Conservation (phyloP, 2,888 invertebrate species). For the Trissonchulus sp. region DNA sequence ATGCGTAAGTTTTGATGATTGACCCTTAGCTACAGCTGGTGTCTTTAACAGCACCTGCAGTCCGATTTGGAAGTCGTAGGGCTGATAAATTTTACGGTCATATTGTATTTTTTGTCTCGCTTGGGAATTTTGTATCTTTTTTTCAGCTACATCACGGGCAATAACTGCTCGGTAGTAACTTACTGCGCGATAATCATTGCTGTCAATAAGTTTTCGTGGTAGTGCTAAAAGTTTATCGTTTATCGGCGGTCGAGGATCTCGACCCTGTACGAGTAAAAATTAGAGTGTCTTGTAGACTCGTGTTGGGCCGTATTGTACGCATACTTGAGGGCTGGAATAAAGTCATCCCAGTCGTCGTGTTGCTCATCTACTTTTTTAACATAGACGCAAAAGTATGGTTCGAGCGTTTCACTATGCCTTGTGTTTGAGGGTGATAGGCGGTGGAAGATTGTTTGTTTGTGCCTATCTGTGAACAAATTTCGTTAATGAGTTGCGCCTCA, state of each 20-base stretch:
- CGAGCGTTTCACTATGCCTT: no score
- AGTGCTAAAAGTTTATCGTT: not conserved
- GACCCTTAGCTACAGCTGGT: no score
- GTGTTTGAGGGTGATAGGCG: no score
- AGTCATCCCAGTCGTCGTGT: constrained; percentile 33
- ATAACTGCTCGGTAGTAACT: not conserved
- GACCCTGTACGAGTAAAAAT: constrained; percentile 15
- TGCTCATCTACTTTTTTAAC: constrained; percentile 22
- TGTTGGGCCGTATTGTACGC: constrained; percentile 25
- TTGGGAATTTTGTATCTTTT: not conserved
- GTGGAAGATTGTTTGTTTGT: no score
- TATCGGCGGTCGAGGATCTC: no score
- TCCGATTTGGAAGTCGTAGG: no score
- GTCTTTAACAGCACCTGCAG: not conserved
- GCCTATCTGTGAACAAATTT: no score
- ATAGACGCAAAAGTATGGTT: constrained; percentile 31
- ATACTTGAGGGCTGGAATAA: constrained; percentile 28
- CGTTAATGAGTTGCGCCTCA: no score
- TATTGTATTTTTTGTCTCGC: not conserved
- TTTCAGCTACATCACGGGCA: no score
- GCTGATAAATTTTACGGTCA: no score
- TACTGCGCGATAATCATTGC: not conserved
- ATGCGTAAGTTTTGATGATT: no score
- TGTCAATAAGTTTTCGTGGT: not conserved
- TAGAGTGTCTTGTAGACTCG: constrained; percentile 29